Conservation (phyloP, 2,113 vertebrate genomes). For the Prunella himalayana region DNA sequence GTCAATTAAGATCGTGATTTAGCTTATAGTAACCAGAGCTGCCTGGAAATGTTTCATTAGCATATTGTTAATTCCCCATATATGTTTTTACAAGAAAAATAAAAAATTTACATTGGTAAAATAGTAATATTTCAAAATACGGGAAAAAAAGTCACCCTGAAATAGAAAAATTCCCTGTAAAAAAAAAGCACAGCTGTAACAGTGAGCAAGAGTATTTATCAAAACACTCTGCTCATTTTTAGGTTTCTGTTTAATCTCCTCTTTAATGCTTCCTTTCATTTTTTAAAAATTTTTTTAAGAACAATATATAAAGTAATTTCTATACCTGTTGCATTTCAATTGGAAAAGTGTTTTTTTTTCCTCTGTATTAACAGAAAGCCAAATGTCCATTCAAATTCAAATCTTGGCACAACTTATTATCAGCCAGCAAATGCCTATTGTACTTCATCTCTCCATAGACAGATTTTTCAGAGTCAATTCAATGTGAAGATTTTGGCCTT, state of each 20-base stretch:
- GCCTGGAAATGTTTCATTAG: background rate
- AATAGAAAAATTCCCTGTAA: background rate
- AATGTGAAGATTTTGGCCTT: background rate
- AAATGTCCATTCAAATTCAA: background rate
- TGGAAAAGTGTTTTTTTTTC: background rate
- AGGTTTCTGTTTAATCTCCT: background rate
- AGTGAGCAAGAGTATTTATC: background rate
- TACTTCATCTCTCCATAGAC: background rate
- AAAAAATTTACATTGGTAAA: accelerated
- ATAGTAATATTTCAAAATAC: background rate
- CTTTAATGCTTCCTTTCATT: background rate
- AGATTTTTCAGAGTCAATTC: background rate
- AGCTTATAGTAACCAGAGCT: background rate
- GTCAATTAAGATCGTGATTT: background rate
- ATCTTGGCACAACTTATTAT: background rate
- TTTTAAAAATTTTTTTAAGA: background rate
- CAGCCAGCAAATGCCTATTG: background rate
- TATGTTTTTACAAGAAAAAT: background rate
- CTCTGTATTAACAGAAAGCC: background rate
- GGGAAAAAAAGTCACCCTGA: accelerated
- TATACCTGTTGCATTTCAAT: background rate
- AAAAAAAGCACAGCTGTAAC: background rate
- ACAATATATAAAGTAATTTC: background rate
- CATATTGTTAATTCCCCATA: background rate
- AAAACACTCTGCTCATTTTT: background rate